Conservation (phyloP, 2,888 invertebrate species). For the Parnassius orleans region DNA sequence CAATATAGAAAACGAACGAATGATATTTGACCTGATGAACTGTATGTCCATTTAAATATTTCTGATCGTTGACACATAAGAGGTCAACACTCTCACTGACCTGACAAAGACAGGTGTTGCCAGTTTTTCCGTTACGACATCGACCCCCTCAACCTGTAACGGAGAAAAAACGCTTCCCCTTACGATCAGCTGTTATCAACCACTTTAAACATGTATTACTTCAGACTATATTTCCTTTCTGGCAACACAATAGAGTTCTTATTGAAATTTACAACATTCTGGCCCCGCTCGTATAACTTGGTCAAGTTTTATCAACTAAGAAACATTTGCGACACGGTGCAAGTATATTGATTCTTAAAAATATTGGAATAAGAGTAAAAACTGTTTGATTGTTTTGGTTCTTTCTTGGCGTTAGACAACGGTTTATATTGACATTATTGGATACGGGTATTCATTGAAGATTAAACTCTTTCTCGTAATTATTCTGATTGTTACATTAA, state of each 20-base stretch:
- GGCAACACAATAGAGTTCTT: not conserved
- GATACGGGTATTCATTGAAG: not conserved
- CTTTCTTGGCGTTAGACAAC: not conserved
- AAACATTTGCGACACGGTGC: not conserved
- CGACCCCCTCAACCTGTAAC: conserved; percentile 33
- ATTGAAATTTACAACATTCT: not conserved
- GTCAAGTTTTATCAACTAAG: conserved; percentile 1
- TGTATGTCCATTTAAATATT: not conserved
- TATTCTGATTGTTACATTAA: too few species aligned
- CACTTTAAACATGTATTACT: conserved; percentile 4
- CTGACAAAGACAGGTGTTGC: conserved; percentile 36
- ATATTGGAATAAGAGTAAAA: not conserved
- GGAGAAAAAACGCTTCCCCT: conserved; percentile 29
- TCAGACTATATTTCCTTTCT: not conserved
- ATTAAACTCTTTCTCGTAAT: too few species aligned
- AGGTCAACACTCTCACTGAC: conserved; percentile 33
- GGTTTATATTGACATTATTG: not conserved
- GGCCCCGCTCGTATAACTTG: not conserved
- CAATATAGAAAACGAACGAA: too few species aligned
- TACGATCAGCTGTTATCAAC: conserved; percentile 34
- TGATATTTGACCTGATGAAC: not conserved
- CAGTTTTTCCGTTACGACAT: conserved; percentile 34
- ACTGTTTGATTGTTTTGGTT: not conserved
- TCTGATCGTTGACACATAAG: conserved; percentile 6
- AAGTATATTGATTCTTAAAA: not conserved